Evolutionary conservation across 2,888 invertebrate species (phyloP), one percentile per base, ranked within the genome.

Genomic region (Germaria angustata): DNA sequence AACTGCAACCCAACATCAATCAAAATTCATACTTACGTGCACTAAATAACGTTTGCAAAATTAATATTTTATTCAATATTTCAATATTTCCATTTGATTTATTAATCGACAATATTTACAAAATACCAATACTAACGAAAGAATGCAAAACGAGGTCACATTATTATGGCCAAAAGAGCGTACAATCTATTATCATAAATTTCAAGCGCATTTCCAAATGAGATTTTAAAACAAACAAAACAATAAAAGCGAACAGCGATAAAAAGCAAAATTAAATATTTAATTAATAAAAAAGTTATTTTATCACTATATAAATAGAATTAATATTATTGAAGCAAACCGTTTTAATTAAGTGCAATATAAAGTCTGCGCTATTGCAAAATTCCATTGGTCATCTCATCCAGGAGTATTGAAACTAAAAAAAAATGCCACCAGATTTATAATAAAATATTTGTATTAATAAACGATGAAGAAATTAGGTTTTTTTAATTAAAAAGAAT

Each of bases 81-180:
- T 51, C 34, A 49, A 65, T 36, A 34, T 65, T 28, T 15, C 20
- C 24, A 11, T 68, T 57, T 57, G n/a, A 71, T 36, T 34, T 22
- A 46, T 49, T 59, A 71, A 46, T 71, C 34, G 15, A 17, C 24
- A 46, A 36, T 46, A 59, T 34, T 59, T 49, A 59, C 49, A 24
- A 36, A 57, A 57, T 17, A 71, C 15, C 1, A 17, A 32, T 41
- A 41, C 15, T 51, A 34, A 71, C 28, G 9, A 55, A 22, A 71
- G 15, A 49, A 59, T 5, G 17, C 46, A 49, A 72, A 72, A n/a
- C 49, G 71, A 59, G 46, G 59, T 59, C 46, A 59, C 59, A 59
- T 59, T 9, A 41, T 55, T 41, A 17, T 20, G 6, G 22, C 7
- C 28, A 59, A 59, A 24, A 71, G 32, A 11, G 8, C n/a, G n/a